Base-by-base conservation (phyloP, 2,113 vertebrate genomes). In the Xenotilapia leptura region DNA sequence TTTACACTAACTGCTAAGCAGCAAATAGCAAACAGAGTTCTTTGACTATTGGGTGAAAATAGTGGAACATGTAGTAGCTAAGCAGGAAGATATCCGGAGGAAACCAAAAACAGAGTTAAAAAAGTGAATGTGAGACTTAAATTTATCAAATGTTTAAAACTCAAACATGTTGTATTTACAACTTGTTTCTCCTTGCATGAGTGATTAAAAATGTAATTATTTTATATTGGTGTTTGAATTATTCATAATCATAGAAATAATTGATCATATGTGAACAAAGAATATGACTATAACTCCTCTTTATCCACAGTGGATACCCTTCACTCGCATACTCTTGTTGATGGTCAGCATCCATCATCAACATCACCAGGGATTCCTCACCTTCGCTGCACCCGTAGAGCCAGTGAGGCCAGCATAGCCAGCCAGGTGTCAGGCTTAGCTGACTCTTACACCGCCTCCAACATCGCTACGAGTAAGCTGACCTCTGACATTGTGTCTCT, bases 391-490 rank as follows among this genome's bases (percentile, higher is more conserved):
- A 79, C 95, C 95, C 80, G 98, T 90, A 96, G 98, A 85, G 97
- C 97, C 87, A 99, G 98, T 28, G 98, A 98, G 95, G 97, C 97
- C 96, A 99, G 98, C 96, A 97, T 99, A 31, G 97, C 98, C 94
- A 99, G 98, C 96, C 98, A 99, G 96, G 98, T 97, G 92, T 99
- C 98, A 0, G 98, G 98, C 90, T 90, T 98, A 91, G 98, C 97
- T 1, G 98, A 99, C 96, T 98, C 97, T 86, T 98, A 97, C 97
- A 97, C 97, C 1, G 97, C 97, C 65, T 98, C 98, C 95, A 98
- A 97, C 97, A 97, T 99, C 68, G 97, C 98, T 94, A 98, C 98
- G 82, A 98, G 99, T 99, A 96, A 98, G 98, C 97, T 68, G 5
- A 28, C 56, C 40, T 84, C 53, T 38, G 1, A 28, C 70, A 36